These are phyloP conservation scores for Leptinotarsa defecta DNA, from an alignment of 1,140 invertebrate genomes.

Conservation along the genomic window DNA sequence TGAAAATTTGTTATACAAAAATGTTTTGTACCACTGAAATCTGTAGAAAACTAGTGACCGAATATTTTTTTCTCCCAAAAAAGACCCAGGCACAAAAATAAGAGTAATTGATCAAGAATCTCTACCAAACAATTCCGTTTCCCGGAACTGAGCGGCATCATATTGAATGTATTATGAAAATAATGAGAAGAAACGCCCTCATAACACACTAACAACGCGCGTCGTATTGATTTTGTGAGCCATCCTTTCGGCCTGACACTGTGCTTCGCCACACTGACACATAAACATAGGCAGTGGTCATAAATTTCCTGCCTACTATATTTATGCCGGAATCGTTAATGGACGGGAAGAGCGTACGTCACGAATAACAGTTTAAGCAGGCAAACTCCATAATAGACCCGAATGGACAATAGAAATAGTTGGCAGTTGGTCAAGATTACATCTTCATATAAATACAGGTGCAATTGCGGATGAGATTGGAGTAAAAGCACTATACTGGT, in stretches of 20 bases:
- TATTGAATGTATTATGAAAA: background rate
- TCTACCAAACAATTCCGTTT: too few species aligned
- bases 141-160: background rate
- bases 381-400: background rate
- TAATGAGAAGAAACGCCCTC: conserved; percentile 12
- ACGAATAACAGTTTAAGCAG: conserved; percentile 7
- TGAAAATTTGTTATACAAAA: too few species aligned
- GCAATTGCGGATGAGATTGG: too few species aligned
- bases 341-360: conserved; percentile 8
- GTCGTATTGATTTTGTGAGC: conserved; percentile 24
- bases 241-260: conserved; percentile 19
- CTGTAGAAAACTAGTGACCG: too few species aligned
- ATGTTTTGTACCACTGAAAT: too few species aligned
- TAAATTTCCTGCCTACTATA: conserved; percentile 10
- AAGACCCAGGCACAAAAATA: too few species aligned
- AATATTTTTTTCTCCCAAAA: too few species aligned
- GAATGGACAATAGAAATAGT: background rate
- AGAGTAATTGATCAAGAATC: too few species aligned
- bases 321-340: background rate
- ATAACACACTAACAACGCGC: background rate
- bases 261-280: conserved; percentile 18
- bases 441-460: background rate
- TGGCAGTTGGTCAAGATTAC: too few species aligned
- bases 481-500: too few species aligned
- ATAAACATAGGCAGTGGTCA: conserved; percentile 27